Evolutionary conservation across 2,797 vertebrate genomes (phyloP).

Genomic region (Cottoperca gobio): DNA sequence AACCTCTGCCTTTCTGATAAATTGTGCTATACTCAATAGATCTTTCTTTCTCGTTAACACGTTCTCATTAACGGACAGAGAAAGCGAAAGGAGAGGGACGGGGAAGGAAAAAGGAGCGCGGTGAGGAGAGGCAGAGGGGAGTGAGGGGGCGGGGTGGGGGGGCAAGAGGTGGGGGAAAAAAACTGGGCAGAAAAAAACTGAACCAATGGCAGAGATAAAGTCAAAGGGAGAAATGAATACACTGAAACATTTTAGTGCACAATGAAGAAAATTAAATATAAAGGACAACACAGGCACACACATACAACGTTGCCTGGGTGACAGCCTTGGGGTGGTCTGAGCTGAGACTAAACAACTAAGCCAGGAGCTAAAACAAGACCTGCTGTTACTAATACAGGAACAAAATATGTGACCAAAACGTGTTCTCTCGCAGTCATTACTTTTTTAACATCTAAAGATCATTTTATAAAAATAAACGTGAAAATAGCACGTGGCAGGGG

Average conservation of each 20-base stretch:
- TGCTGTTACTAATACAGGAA: constrained; percentile 37
- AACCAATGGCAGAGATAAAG: constrained; percentile 56
- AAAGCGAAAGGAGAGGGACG: constrained; percentile 58
- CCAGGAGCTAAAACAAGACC: constrained; percentile 67
- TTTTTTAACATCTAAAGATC: background rate
- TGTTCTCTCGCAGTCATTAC: background rate
- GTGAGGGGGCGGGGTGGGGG: background rate
- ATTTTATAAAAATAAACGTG: background rate
- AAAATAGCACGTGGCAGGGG: background rate
- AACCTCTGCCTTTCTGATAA: constrained; percentile 87
- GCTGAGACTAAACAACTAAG: constrained; percentile 77
- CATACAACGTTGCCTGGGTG: constrained; percentile 60
- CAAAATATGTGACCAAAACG: constrained; percentile 25
- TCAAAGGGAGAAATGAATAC: constrained; percentile 53
- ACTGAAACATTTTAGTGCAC: constrained; percentile 41
- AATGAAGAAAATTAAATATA: constrained; percentile 45
- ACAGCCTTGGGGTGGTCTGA: constrained; percentile 78
- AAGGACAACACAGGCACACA: constrained; percentile 32
- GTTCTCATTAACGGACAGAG: constrained; percentile 85
- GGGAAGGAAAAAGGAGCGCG: constrained; percentile 35
- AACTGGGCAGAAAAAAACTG: constrained; percentile 41
- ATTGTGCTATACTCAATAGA: constrained; percentile 86
- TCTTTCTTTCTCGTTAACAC: constrained; percentile 88
- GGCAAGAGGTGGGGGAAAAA: constrained; percentile 16
- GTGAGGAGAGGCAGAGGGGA: constrained; percentile 42